Evolutionary conservation across 2,113 vertebrate species (phyloP), one percentile per base, ranked within the genome.

Genomic region (Hylia prasina): DNA sequence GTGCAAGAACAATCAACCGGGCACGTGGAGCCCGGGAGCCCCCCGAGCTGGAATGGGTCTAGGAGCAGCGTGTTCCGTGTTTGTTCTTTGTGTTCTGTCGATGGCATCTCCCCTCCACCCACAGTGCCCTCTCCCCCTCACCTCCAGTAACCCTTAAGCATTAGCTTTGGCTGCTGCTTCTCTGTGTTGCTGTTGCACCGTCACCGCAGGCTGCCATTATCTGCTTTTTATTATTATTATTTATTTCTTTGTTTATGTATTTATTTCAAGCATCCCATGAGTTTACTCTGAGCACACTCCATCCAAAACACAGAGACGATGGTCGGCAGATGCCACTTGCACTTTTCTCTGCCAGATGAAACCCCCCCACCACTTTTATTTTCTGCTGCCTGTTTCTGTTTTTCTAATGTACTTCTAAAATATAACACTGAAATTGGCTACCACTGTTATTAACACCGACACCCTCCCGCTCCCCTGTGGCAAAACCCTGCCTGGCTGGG

Each of bases 1-100:
- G 54, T 78, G 65, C 37, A 33, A 51, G 90, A 65, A 94, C 92
- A 95, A 82, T 92, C 70, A 96, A 87, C 77, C 2, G 3, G 50
- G 82, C 93, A 65, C 78, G 50, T 68, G 53, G 89, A 79, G 92
- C 91, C 94, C 3, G 31, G 96, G 97, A 98, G 96, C 94, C 56
- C 57, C 87, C 87, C 63, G 98, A 98, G 98, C 98, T 98, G 98
- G 98, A 98, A 98, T 98, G 98, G 97, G 98, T 97, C 87, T 93
- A 98, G 98, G 98, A 98, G 97, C 97, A 97, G 97, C 70, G 97
- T 92, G 95, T 97, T 96, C 96, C 63, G 13, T 98, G 96, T 98
- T 77, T 91, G 97, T 98, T 97, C 97, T 92, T 93, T 97, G 97
- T 98, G 97, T 98, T 91, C 70, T 95, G 97, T 98, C 79, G 1